Conservation (phyloP, 2,113 vertebrate genomes). For the Pogona vitticeps region DNA sequence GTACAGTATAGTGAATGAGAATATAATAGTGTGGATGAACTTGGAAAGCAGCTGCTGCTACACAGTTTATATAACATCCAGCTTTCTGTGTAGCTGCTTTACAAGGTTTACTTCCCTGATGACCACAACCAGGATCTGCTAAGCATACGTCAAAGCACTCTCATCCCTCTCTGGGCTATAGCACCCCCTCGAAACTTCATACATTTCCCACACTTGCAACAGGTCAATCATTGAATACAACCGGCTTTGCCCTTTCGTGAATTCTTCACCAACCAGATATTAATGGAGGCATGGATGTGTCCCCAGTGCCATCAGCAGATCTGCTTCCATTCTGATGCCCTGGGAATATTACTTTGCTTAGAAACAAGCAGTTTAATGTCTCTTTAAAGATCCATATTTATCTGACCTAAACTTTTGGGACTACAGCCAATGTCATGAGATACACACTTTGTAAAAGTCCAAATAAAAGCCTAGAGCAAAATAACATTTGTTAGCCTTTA, state of each 20-base stretch:
- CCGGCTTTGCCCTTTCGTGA: not conserved
- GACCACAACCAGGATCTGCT: not conserved
- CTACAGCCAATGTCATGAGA: too few species aligned
- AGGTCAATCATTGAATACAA: not conserved
- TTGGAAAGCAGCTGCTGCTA: not conserved
- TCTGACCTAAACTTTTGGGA: too few species aligned
- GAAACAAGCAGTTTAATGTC: too few species aligned
- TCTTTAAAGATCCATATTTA: too few species aligned
- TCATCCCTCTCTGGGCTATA: not conserved
- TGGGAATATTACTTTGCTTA: not conserved
- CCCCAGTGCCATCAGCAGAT: not conserved
- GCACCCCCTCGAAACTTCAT: not conserved
- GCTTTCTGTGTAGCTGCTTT: not conserved
- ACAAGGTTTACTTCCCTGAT: not conserved
- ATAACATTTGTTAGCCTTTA: too few species aligned
- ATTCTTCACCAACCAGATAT: not conserved
- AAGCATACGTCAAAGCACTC: not conserved
- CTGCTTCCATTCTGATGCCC: conserved; percentile 4
- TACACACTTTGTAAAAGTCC: too few species aligned
- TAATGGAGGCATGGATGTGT: too few species aligned
- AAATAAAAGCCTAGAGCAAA: too few species aligned
- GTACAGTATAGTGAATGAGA: too few species aligned
- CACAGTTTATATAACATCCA: not conserved
- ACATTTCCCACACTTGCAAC: too few species aligned
- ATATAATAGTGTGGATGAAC: too few species aligned